Evolutionary conservation across 1,140 invertebrate species (phyloP).

Genomic region (Drosophila grimshawi): DNA sequence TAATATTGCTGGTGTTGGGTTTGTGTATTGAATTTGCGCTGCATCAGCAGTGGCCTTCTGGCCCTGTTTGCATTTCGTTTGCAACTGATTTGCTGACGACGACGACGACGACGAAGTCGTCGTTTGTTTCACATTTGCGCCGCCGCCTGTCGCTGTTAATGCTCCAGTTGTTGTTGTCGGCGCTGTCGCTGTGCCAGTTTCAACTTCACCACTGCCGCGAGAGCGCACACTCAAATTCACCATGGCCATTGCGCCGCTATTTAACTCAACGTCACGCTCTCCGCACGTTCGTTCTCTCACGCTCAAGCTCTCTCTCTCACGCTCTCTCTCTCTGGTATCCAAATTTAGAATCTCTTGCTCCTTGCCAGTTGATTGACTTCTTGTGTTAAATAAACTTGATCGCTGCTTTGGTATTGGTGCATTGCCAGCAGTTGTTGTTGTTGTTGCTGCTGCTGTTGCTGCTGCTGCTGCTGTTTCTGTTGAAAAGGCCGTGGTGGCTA

Average conservation of each 20-base stretch:
- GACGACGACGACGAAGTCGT: slow-evolving; percentile 61
- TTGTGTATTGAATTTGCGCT: slow-evolving; percentile 23
- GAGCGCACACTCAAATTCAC: slow-evolving; percentile 20
- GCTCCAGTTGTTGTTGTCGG: slow-evolving; percentile 66
- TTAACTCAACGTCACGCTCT: slow-evolving; percentile 51
- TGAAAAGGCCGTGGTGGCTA: slow-evolving; percentile 58
- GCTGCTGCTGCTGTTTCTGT: slow-evolving; percentile 61
- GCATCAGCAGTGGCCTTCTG: slow-evolving; percentile 69
- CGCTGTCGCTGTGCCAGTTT: slow-evolving; percentile 66
- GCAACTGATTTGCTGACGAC: slow-evolving; percentile 78
- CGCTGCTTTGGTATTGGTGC: slow-evolving; percentile 82
- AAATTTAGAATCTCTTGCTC: slow-evolving; percentile 70
- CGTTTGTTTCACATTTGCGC: slow-evolving; percentile 43
- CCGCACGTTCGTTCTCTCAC: slow-evolving; percentile 42
- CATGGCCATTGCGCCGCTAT: slow-evolving; percentile 17
- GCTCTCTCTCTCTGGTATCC: slow-evolving; percentile 54
- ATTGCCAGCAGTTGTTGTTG: slow-evolving; percentile 23
- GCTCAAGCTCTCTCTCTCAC: slow-evolving; percentile 34
- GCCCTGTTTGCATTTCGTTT: slow-evolving; percentile 78
- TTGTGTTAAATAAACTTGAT: slow-evolving; percentile 77
- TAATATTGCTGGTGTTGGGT: slow-evolving; percentile 14
- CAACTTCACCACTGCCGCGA: slow-evolving; percentile 69
- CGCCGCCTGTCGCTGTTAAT: slow-evolving; percentile 56
- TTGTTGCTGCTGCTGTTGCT: slow-evolving; percentile 42
- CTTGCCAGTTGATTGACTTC: slow-evolving; percentile 70